Base-by-base conservation (phyloP, 1,140 invertebrate genomes). In the Drosophila tsacasi region DNA sequence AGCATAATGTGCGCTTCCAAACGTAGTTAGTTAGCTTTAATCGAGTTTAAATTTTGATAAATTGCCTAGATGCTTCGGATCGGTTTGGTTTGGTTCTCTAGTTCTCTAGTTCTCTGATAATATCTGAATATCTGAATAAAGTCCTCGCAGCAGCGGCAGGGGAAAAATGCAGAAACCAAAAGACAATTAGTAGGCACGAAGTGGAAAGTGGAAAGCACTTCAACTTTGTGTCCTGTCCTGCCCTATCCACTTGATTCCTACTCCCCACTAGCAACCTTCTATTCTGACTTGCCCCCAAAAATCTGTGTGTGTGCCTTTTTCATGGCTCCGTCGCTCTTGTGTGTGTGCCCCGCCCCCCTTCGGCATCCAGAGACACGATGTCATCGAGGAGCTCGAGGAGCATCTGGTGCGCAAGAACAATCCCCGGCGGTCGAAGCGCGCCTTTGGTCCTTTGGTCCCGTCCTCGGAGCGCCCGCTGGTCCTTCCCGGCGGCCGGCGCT, bases 401-500 rank as follows among this genome's bases (percentile, higher is more conserved):
- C 89, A 91, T 59, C 81, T 93, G 84, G 93, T 94, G 58, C 93
- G 93, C 66, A 93, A 93, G 57, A 92, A 91, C 50, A 91, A 94
- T 59, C 93, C 93, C 78, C 71, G 90, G 85, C 79, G 93, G 87
- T 78, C 94, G 15, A 93, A 94, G 69, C 94, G 94, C 27, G 92
- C 92, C 52, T 95, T 95, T 75, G 94, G 94, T 7, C 94, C 94
- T 15, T 90, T 94, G 12, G 93, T 93, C 23, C 94, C 95, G 9
- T 92, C 93, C 40, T 92, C 93, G 58, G 93, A 94, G 39, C 93
- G 95, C 47, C 95, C 95, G 7, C 82, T 96, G 27, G 94, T 96
- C 35, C 93, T 96, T 39, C 95, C 95, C 5, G 95, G 95, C 44
- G 96, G 96, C 13, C 94, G 96, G 46, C 95, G 95, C 87, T 97